phyloP scores from a whole-genome alignment of 2,113 vertebrate species.

The Pangasianodon hypophthalmus region DNA sequence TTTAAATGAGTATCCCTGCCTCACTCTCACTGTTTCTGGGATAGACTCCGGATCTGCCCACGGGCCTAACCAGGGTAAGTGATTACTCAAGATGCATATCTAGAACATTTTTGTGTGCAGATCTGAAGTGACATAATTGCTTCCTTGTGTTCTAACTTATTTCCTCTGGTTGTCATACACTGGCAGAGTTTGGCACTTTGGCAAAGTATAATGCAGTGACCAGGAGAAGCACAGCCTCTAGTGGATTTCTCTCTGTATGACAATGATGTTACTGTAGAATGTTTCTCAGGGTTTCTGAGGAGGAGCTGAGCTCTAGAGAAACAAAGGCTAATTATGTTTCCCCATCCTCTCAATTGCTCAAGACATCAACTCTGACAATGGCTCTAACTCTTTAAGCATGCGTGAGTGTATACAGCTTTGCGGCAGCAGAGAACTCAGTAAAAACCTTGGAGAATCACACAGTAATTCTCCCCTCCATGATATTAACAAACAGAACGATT shows the following conservation, averaged over 20 bases:
- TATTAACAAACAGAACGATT: not conserved
- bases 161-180: not conserved
- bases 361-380: not conserved
- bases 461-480: too few relatives aligned
- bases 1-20: not conserved
- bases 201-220: slow-evolving; percentile 1
- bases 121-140: not conserved
- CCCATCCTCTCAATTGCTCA: not conserved
- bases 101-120: not conserved
- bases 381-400: not conserved
- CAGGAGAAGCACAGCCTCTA: slow-evolving; percentile 67
- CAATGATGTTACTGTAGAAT: slow-evolving; percentile 39
- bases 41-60: not conserved
- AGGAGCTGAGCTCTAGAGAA: not conserved
- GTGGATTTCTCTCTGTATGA: slow-evolving; percentile 65
- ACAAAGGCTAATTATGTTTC: not conserved
- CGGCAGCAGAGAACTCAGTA: not conserved
- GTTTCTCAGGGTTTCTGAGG: not conserved
- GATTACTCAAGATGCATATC: not conserved
- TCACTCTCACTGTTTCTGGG: not conserved
- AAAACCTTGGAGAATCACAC: not conserved
- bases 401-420: not conserved
- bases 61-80: not conserved
- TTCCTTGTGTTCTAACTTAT: not conserved
- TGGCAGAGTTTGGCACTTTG: not conserved